Conservation (phyloP, 2,113 vertebrate species). For the Heterotilapia buettikoferi region DNA sequence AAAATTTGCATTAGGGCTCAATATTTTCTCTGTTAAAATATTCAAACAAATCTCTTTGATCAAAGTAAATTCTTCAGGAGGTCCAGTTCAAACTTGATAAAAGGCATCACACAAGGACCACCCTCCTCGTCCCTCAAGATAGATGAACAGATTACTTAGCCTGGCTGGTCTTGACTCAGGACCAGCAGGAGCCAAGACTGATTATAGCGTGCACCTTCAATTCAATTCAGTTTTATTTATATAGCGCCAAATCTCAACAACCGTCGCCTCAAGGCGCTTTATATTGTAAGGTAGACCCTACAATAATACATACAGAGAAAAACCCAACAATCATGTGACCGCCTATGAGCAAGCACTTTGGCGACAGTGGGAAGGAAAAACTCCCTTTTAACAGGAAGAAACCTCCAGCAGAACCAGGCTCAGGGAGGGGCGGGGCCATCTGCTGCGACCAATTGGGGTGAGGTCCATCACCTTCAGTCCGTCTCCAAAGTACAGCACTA, state of each 20-base stretch:
- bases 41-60: neutral
- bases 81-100: neutral
- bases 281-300: neutral
- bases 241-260: neutral
- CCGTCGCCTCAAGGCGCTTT: accelerated
- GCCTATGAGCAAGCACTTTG: neutral
- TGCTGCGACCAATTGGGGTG: neutral
- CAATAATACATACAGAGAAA: neutral
- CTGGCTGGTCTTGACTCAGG: neutral
- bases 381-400: neutral
- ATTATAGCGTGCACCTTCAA: neutral
- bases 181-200: neutral
- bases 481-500: neutral
- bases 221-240: neutral
- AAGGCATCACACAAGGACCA: neutral
- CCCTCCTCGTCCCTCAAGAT: neutral
- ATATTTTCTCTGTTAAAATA: neutral
- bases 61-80: neutral
- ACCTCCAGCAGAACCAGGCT: accelerated
- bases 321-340: accelerated
- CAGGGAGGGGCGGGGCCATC: neutral
- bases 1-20: neutral
- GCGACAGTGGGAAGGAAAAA: neutral
- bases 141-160: slow-evolving; percentile 1
- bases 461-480: neutral